Evolutionary conservation across 2,113 vertebrate species (phyloP).

Genomic region (Passer montanus): DNA sequence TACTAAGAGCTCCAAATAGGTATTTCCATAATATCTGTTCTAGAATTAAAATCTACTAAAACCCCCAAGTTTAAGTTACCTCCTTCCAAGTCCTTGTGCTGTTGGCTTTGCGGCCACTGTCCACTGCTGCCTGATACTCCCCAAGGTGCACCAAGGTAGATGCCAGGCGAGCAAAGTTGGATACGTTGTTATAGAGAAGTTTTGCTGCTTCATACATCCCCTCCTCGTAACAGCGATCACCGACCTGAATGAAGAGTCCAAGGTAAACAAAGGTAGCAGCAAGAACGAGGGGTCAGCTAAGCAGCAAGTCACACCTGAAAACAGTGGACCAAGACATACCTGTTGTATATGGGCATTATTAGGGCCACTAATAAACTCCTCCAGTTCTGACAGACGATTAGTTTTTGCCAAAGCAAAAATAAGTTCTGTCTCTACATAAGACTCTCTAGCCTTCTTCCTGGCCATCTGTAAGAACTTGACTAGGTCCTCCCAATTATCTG

Average conservation of each 20-base stretch:
- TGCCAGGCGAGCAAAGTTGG: slow-evolving; percentile 89
- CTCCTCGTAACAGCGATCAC: slow-evolving; percentile 89
- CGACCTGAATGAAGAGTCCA: slow-evolving; percentile 75
- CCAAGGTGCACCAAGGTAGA: slow-evolving; percentile 88
- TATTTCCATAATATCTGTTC: neutral
- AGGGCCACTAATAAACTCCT: slow-evolving; percentile 89
- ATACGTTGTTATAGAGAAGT: slow-evolving; percentile 88
- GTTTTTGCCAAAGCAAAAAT: slow-evolving; percentile 95
- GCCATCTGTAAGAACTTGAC: slow-evolving; percentile 96
- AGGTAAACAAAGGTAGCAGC: neutral
- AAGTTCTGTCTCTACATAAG: slow-evolving; percentile 90
- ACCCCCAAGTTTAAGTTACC: slow-evolving; percentile 58
- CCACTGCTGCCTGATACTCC: slow-evolving; percentile 91
- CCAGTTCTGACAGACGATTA: slow-evolving; percentile 86
- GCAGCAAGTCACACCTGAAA: neutral
- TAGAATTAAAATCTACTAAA: neutral
- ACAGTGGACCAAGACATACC: slow-evolving; percentile 65
- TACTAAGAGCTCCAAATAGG: neutral
- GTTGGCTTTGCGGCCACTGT: slow-evolving; percentile 90
- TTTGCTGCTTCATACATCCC: slow-evolving; percentile 89
- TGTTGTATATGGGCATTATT: slow-evolving; percentile 94
- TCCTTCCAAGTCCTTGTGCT: slow-evolving; percentile 93
- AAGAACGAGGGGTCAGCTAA: neutral
- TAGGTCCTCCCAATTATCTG: slow-evolving; percentile 93
- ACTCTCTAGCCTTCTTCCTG: slow-evolving; percentile 86